Conservation (phyloP, 2,113 vertebrate genomes). For the Syngnathus typhle region DNA sequence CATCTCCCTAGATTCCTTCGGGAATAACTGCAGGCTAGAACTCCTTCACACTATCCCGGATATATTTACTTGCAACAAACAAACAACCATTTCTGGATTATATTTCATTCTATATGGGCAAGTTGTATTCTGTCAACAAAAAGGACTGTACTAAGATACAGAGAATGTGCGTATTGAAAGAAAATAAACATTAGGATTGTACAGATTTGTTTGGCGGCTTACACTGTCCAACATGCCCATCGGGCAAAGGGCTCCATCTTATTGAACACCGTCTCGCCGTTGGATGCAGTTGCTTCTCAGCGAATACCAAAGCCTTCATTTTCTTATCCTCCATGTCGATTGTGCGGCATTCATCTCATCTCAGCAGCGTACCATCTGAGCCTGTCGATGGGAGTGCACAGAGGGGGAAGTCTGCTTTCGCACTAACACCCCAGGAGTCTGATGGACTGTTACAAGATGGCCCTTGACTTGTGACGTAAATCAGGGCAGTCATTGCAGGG, state of each 20-base stretch:
- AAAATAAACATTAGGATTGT: too few species aligned
- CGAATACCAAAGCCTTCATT: constrained; percentile 15
- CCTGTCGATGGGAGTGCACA: constrained; percentile 19
- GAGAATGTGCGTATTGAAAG: too few species aligned
- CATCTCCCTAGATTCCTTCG: too few species aligned
- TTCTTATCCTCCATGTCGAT: constrained; percentile 3
- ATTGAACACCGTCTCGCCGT: constrained; percentile 47
- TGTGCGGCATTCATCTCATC: constrained; percentile 3
- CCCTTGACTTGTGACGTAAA: constrained; percentile 41
- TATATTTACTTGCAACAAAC: too few species aligned
- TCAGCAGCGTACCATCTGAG: constrained; percentile 30
- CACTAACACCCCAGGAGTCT: constrained; percentile 28
- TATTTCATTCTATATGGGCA: too few species aligned
- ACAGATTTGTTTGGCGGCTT: too few species aligned
- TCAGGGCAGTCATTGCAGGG: constrained; percentile 37
- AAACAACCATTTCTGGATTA: too few species aligned
- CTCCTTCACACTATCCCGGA: too few species aligned
- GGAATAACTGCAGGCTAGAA: too few species aligned
- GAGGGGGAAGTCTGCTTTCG: constrained; percentile 28
- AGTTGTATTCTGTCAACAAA: too few species aligned
- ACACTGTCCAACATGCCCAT: too few species aligned
- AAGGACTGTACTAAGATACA: too few species aligned
- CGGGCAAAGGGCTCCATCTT: constrained; percentile 22
- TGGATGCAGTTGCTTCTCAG: constrained; percentile 35
- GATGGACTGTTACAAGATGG: constrained; percentile 33